Evolutionary conservation across 2,797 vertebrate genomes (phyloP).

Genomic region (Melanotaenia nigrans): DNA sequence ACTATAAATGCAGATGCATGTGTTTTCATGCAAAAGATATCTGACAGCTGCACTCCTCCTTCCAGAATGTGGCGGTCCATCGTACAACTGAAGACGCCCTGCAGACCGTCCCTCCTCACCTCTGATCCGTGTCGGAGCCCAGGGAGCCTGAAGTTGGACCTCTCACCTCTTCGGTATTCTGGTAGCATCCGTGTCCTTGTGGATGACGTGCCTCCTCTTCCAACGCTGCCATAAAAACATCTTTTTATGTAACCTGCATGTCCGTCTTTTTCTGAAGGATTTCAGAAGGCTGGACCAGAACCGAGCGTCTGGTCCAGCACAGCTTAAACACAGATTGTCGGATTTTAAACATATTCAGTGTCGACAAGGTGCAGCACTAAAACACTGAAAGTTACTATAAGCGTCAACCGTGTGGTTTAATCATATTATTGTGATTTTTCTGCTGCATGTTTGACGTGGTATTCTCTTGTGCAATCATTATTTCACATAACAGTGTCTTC

Average conservation of each 20-base stretch:
- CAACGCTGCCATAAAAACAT: not conserved
- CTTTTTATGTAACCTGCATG: not conserved
- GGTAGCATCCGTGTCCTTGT: constrained; percentile 18
- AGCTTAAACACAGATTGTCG: constrained; percentile 1
- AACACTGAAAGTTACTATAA: constrained; percentile 23
- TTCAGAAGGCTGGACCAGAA: constrained; percentile 16
- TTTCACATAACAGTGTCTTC: constrained; percentile 26
- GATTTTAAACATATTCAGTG: constrained; percentile 10
- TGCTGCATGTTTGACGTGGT: constrained; percentile 36
- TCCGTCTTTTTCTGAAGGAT: not conserved
- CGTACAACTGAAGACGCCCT: constrained; percentile 87
- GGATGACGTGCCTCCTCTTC: constrained; percentile 33
- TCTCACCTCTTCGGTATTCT: constrained; percentile 5
- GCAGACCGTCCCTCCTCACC: constrained; percentile 88
- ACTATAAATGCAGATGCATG: not conserved
- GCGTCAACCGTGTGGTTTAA: constrained; percentile 28
- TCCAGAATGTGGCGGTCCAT: constrained; percentile 89
- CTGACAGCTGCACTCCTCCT: constrained; percentile 62
- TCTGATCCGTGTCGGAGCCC: constrained; percentile 70
- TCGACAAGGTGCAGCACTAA: constrained; percentile 14
- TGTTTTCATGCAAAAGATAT: not conserved
- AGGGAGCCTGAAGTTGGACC: not conserved
- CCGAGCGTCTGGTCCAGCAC: not conserved
- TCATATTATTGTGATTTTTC: constrained; percentile 24
- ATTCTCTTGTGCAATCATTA: constrained; percentile 32